A percentile compares a stretch with the other conserved stretches of the same genome.
Evolutionary conservation across 37 sponge, comb jelly and placozoan species (phyloP).

Genomic region (Halichondria panicea): DNA sequence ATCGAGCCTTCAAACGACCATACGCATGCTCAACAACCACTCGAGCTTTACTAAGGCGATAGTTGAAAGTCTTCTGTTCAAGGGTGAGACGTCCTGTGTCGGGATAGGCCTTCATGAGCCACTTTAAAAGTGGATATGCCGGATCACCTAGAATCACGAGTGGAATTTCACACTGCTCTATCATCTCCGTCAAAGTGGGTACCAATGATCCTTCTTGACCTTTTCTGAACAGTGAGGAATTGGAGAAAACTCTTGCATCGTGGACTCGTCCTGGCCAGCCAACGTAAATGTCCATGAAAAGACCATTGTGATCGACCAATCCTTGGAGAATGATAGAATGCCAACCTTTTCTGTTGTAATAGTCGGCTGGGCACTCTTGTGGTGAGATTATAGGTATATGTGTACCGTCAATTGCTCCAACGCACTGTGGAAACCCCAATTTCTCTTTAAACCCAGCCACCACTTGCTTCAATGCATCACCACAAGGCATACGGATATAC

Average conservation of each 20-base stretch:
- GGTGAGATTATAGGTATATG: constrained; percentile 35
- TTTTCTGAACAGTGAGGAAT: constrained; percentile 14
- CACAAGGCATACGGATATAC: constrained; percentile 39
- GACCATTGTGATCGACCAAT: constrained; percentile 15
- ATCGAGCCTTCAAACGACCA: constrained; percentile 45
- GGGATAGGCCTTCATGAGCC: constrained; percentile 45
- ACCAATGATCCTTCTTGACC: not conserved
- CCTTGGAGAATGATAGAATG: constrained; percentile 24
- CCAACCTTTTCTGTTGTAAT: constrained; percentile 36
- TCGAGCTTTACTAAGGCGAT: constrained; percentile 4
- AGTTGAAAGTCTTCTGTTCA: constrained; percentile 27
- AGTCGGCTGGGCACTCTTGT: constrained; percentile 18
- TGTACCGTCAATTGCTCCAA: constrained; percentile 41
- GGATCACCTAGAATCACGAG: constrained; percentile 25
- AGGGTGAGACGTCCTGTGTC: constrained; percentile 4
- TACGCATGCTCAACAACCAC: constrained; percentile 30
- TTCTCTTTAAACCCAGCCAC: constrained; percentile 21
- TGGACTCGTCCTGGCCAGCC: constrained; percentile 42
- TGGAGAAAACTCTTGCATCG: constrained; percentile 44
- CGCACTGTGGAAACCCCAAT: constrained; percentile 33
- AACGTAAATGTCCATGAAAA: constrained; percentile 28
- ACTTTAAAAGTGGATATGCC: constrained; percentile 34
- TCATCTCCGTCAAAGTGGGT: constrained; percentile 2
- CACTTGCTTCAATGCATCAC: constrained; percentile 13
- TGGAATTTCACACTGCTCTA: constrained; percentile 12